These are phyloP conservation scores for Prinia subflava DNA, from an alignment of 2,113 vertebrate genomes.

Conservation along the genomic window DNA sequence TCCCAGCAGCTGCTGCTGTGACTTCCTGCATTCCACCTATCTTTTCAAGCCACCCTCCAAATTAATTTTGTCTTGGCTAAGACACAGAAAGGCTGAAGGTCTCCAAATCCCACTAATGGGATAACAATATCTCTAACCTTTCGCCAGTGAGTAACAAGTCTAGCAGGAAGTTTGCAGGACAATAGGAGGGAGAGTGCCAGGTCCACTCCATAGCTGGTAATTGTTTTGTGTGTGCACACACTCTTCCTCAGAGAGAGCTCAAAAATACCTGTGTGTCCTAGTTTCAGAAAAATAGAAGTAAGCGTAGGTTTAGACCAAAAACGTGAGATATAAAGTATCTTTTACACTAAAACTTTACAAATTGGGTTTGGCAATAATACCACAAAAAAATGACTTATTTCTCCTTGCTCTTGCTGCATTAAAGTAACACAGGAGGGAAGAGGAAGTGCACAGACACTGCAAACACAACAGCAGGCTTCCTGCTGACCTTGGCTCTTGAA, in stretches of 20 bases:
- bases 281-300: neutral
- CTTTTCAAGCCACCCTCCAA: neutral
- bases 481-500: constrained; percentile 25
- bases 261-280: neutral
- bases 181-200: constrained; percentile 26
- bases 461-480: constrained; percentile 39
- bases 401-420: neutral
- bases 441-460: constrained; percentile 45
- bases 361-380: neutral
- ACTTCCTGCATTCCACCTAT: constrained; percentile 45
- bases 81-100: constrained; percentile 13
- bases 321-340: neutral
- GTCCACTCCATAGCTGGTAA: neutral
- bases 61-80: constrained; percentile 36
- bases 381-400: neutral
- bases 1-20: constrained; percentile 8
- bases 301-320: neutral
- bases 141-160: constrained; percentile 11
- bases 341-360: neutral
- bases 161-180: constrained; percentile 49
- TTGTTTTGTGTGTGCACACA: neutral
- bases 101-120: constrained; percentile 22
- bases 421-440: constrained; percentile 26
- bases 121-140: constrained; percentile 22
- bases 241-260: neutral